A percentile compares a stretch with the other conserved stretches of the same genome.
These are phyloP conservation scores for Malurus splendens DNA, from an alignment of 2,797 vertebrate genomes.

Conservation along the genomic window DNA sequence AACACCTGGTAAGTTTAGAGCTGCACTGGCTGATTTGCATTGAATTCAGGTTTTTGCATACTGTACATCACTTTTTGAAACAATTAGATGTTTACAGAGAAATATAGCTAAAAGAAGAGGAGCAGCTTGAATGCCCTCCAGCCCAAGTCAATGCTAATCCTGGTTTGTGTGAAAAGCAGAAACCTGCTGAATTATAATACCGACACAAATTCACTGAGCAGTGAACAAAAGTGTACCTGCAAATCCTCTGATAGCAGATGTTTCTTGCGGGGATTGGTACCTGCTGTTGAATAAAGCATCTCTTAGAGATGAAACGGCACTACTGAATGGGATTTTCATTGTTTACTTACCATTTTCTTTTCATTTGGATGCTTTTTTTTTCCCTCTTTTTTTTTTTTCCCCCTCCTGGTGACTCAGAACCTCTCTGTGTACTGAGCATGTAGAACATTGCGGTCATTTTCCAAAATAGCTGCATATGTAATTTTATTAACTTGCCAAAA, in stretches of 20 bases:
- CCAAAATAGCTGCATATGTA: not conserved
- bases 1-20: constrained; percentile 77
- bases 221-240: constrained; percentile 58
- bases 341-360: not conserved
- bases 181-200: constrained; percentile 66
- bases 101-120: constrained; percentile 69
- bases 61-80: constrained; percentile 75
- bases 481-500: constrained; percentile 18
- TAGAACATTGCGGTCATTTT: not conserved
- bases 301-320: constrained; percentile 16
- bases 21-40: constrained; percentile 71
- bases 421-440: not conserved
- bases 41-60: constrained; percentile 70
- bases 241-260: constrained; percentile 52
- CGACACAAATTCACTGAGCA: constrained; percentile 47
- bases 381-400: too few relatives aligned
- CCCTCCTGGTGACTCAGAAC: not conserved
- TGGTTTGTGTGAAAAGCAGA: constrained; percentile 62
- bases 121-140: constrained; percentile 73
- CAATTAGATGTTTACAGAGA: constrained; percentile 76
- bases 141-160: constrained; percentile 65
- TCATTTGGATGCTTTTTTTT: not conserved
- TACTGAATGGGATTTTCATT: constrained; percentile 3
- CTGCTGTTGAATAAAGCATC: constrained; percentile 19
- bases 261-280: constrained; percentile 41